Base-by-base conservation (phyloP, 2,888 invertebrate species). In the Drosophila paranaensis region DNA sequence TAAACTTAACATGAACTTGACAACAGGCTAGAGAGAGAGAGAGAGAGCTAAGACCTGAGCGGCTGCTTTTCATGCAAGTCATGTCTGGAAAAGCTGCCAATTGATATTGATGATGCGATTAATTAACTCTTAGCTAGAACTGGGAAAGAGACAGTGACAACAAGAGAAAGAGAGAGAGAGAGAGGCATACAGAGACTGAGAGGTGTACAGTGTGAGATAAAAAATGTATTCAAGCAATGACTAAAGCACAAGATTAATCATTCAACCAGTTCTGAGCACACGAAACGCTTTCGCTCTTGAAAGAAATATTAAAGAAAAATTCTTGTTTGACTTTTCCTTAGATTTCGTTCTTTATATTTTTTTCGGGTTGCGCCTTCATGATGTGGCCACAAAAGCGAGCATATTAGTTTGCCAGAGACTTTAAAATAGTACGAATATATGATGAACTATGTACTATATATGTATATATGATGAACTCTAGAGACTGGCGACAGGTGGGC, bases 191-290 rank as follows among this genome's bases (percentile, higher is more conserved):
- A 6, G 13, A 20, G 51, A 20, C 20, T 13, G 20, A 37, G 35
- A 14, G 14, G 25, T 2, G 6, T 5, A 20, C 8, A 8, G 35
- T 35, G 35, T 13, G 35, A 33, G 50, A 33, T 50, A 43, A 60
- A 67, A 74, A 39, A 25, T 53, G 53, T 53, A 50, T 50, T 14
- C 37, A 35, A 54, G 46, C 55, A 58, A 67, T 79, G 75, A 68
- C 79, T 79, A 79, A 79, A 63, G 53, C 75, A 63, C 27, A 74
- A 79, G 79, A 79, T 74, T 76, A 79, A 79, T 75, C 75, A 79
- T 60, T 63, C 60, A 78, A 72, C 39, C 40, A 69, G 61, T 62
- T 62, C 46, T 60, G 46, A 60, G 50, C 54, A 60, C 40, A 66
- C 42, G 20, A 56, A 54, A 61, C 33, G 60, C 45, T 62, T 62